phyloP scores from a whole-genome alignment of 2,113 vertebrate species.

The Neogobius melanostomus region DNA sequence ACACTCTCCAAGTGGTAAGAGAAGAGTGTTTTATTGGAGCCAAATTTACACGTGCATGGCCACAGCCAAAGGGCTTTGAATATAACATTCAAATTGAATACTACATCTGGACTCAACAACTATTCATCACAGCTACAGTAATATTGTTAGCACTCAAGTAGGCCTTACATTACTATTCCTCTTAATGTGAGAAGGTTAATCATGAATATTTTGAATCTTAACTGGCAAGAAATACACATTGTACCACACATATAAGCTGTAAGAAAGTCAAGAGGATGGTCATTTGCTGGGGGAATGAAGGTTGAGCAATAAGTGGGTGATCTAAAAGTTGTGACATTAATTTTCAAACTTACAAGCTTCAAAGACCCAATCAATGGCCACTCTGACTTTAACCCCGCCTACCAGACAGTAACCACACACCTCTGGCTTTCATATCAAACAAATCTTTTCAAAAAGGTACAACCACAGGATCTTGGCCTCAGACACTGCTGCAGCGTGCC shows the following conservation, averaged over 20 bases:
- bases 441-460: constrained; percentile 60
- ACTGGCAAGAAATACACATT: background rate
- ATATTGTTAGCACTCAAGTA: constrained; percentile 13
- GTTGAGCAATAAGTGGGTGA: background rate
- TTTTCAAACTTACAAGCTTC: too few species aligned
- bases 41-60: constrained; percentile 56
- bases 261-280: background rate
- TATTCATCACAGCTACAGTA: constrained; percentile 4
- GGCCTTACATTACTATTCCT: background rate
- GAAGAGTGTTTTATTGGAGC: constrained; percentile 47
- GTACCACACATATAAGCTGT: background rate
- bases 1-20: constrained; percentile 42
- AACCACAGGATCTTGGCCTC: constrained; percentile 59
- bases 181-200: background rate
- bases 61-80: constrained; percentile 18
- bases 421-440: constrained; percentile 60
- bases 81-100: constrained; percentile 12
- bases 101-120: constrained; percentile 18
- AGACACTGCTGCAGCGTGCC: constrained; percentile 54
- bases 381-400: background rate
- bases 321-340: background rate
- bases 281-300: background rate
- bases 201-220: background rate
- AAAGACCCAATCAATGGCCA: constrained; percentile 16
- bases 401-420: constrained; percentile 2